Percentiles rank a stretch among this genome's conserved stretches.
These are phyloP conservation scores for Lutjanus campechanus DNA, from an alignment of 2,797 vertebrate species.

Conservation along the genomic window DNA sequence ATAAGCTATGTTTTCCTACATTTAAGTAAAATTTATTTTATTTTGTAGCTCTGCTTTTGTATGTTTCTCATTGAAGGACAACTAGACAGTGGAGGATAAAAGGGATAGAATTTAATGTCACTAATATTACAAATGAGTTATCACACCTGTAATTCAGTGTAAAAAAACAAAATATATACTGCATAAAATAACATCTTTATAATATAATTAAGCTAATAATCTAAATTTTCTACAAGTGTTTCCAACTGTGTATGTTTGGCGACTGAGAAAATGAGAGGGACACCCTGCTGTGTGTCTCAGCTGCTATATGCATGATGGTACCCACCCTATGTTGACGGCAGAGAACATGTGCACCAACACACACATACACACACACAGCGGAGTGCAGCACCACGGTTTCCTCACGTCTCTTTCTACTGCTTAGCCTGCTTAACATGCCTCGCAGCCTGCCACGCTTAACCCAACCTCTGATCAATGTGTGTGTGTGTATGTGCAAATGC, in stretches of 20 bases:
- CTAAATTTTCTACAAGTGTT: conserved; percentile 3
- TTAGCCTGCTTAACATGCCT: conserved; percentile 82
- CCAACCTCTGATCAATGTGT: conserved; percentile 84
- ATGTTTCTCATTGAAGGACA: background rate
- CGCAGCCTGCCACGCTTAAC: conserved; percentile 76
- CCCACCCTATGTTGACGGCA: conserved; percentile 30
- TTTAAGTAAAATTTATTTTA: background rate
- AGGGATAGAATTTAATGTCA: conserved; percentile 1
- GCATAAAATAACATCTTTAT: background rate
- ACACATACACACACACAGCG: conserved; percentile 28
- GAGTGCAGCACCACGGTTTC: conserved; percentile 53
- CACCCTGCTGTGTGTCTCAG: conserved; percentile 47
- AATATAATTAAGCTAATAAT: conserved; percentile 28
- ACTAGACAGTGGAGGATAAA: background rate
- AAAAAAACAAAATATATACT: background rate
- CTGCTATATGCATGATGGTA: conserved; percentile 46
- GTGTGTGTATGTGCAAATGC: conserved; percentile 67
- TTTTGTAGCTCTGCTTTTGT: conserved; percentile 3
- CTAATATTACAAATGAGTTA: background rate
- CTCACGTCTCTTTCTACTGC: conserved; percentile 69
- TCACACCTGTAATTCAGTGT: background rate
- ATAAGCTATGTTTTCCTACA: background rate
- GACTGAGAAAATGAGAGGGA: conserved; percentile 25
- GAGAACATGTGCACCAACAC: conserved; percentile 29
- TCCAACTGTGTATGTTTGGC: conserved; percentile 35